A percentile compares a stretch with the other conserved stretches of the same genome.
Conservation (phyloP, 1,140 invertebrate genomes). For the Megalonaias nervosa region DNA sequence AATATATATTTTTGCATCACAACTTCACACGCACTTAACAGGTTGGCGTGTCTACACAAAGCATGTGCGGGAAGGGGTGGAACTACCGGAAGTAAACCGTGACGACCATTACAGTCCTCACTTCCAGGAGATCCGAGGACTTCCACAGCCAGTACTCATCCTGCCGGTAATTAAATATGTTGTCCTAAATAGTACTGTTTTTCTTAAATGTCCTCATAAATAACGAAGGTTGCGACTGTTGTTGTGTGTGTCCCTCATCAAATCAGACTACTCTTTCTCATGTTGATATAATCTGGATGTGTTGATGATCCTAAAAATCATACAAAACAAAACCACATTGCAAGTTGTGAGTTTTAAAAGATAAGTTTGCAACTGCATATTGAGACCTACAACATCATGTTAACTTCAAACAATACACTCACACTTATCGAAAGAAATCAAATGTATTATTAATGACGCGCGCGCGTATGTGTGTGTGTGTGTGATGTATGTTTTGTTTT, state of each 20-base stretch:
- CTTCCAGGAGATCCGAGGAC: constrained; percentile 95
- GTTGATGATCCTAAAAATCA: too few species aligned
- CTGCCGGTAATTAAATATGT: constrained; percentile 80
- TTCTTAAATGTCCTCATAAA: neutral
- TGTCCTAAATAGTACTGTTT: neutral
- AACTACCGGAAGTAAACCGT: constrained; percentile 87
- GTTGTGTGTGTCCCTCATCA: neutral
- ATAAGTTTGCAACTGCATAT: too few species aligned
- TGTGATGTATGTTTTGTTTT: too few species aligned
- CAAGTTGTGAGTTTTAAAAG: too few species aligned
- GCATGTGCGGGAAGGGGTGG: constrained; percentile 84
- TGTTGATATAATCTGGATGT: too few species aligned
- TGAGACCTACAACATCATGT: too few species aligned
- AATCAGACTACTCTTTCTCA: too few species aligned
- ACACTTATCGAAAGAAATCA: too few species aligned
- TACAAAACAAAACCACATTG: too few species aligned
- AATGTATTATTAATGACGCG: too few species aligned
- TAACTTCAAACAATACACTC: too few species aligned
- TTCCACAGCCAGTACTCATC: constrained; percentile 85
- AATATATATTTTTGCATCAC: constrained; percentile 95
- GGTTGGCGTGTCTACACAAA: constrained; percentile 88
- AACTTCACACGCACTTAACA: constrained; percentile 97
- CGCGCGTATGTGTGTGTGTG: too few species aligned
- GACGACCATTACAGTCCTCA: constrained; percentile 98
- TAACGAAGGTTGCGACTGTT: neutral